These are phyloP conservation scores for Turnix velox DNA, from an alignment of 2,113 vertebrate species.

Conservation along the genomic window DNA sequence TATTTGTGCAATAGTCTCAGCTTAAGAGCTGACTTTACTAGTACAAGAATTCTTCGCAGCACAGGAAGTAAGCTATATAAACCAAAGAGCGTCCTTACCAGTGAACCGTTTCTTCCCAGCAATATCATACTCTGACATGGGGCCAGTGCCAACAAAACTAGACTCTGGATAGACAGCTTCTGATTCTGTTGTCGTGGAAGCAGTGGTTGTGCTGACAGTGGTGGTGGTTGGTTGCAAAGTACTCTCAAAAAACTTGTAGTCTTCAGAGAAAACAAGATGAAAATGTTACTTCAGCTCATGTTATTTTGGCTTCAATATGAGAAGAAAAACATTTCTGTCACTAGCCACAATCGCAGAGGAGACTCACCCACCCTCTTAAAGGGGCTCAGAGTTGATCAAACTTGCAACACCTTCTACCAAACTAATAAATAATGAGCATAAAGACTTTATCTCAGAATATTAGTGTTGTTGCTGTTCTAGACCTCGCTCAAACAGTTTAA, in stretches of 20 bases:
- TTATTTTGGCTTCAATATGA: neutral
- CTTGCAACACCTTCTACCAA: neutral
- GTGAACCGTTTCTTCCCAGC: slow-evolving; percentile 90
- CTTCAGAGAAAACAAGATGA: slow-evolving; percentile 48
- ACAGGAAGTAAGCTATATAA: neutral
- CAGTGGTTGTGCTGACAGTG: slow-evolving; percentile 19
- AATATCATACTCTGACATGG: slow-evolving; percentile 84
- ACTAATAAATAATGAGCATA: neutral
- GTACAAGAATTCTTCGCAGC: neutral
- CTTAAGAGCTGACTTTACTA: neutral
- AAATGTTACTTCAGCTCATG: neutral
- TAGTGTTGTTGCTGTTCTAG: neutral
- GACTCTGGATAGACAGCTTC: slow-evolving; percentile 46
- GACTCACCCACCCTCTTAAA: neutral
- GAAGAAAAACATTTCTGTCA: neutral
- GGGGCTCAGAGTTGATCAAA: rapidly evolving
- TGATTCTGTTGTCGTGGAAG: neutral
- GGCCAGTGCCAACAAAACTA: slow-evolving; percentile 70
- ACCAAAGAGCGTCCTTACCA: slow-evolving; percentile 72
- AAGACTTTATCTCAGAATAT: neutral
- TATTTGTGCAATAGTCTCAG: neutral
- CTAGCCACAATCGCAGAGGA: neutral
- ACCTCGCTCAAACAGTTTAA: neutral
- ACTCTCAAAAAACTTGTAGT: slow-evolving; percentile 74
- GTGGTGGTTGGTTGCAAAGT: slow-evolving; percentile 67